A percentile compares a stretch with the other conserved stretches of the same genome.
Conservation (phyloP, 2,888 invertebrate genomes). For the Caradrina kadenii region DNA sequence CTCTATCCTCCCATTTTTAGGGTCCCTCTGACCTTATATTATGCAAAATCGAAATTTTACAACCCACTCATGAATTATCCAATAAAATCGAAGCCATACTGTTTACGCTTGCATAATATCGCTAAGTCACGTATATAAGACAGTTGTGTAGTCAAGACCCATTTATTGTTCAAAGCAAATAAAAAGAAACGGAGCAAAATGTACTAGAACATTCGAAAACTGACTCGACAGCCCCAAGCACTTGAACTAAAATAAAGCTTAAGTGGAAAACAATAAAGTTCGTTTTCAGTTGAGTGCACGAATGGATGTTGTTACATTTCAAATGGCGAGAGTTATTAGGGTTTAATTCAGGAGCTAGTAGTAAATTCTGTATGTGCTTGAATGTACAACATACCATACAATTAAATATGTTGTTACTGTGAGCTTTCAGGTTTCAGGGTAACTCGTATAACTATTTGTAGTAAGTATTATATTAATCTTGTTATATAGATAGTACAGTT, state of each 20-base stretch:
- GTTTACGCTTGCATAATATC: conserved; percentile 79
- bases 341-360: conserved; percentile 82
- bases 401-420: conserved; percentile 74
- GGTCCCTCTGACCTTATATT: conserved; percentile 70
- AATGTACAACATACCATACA: conserved; percentile 76
- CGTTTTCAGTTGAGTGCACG: conserved; percentile 53
- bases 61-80: conserved; percentile 76
- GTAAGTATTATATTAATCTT: conserved; percentile 47
- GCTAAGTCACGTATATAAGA: conserved; percentile 78
- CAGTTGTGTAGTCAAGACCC: conserved; percentile 79
- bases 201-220: conserved; percentile 67
- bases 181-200: conserved; percentile 81
- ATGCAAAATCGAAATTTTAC: conserved; percentile 74
- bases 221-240: conserved; percentile 56
- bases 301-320: conserved; percentile 62
- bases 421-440: conserved; percentile 66
- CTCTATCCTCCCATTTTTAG: conserved; percentile 65
- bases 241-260: conserved; percentile 58
- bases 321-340: conserved; percentile 71
- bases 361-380: conserved; percentile 82
- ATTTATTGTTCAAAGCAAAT: conserved; percentile 86
- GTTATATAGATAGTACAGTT: conserved; percentile 20
- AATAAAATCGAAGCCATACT: conserved; percentile 78
- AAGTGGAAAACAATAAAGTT: conserved; percentile 54
- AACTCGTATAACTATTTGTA: conserved; percentile 51